Evolutionary conservation across 2,888 invertebrate genomes (phyloP), one percentile per base, ranked within the genome.

Genomic region (Limenitis camilla): DNA sequence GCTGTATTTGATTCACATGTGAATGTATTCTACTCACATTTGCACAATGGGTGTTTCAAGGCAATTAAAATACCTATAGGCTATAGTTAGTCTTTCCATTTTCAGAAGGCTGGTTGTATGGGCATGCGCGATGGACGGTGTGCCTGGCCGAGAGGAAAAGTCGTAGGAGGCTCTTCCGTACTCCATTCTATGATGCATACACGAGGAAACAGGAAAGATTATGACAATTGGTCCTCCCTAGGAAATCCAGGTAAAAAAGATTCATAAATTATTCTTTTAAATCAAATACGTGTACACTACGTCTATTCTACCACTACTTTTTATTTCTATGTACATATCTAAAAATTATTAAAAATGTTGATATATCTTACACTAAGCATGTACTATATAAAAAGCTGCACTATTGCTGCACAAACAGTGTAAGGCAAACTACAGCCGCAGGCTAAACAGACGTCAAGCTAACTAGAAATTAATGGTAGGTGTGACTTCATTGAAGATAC

Each of bases 171-270:
- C 0, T 92, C 92, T 0, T 92, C 93, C 50, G 92, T 93, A 0
- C 81, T 95, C 0, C 95, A 96, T 68, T 93, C 93, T 68, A 95
- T 96, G 95, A 81, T 95, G 5, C 95, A 96, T 72, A 93, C 94
- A 0, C 78, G 96, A 35, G 96, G 95, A 1, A 93, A 91, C 68
- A 84, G 89, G 10, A 85, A 90, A 58, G 96, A 96, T 71, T 96
- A 94, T 72, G 93, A 96, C 68, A 82, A 90, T 29, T 96, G 96
- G 96, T 94, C 94, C 57, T 78, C 88, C 1, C 72, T 93, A 60
- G 95, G 96, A 0, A 96, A 96, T 65, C 81, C 91, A 0, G 95
- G 95, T 56, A 88, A 9, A 5, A 36, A 9, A 38, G 9, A 35
- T 35, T 10, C 7, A 35, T 10, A 10, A 35, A 8, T 10, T 10